Evolutionary conservation across 2,888 invertebrate genomes (phyloP), one percentile per base, ranked within the genome.

Genomic region (Nephrotoma guestfalica): DNA sequence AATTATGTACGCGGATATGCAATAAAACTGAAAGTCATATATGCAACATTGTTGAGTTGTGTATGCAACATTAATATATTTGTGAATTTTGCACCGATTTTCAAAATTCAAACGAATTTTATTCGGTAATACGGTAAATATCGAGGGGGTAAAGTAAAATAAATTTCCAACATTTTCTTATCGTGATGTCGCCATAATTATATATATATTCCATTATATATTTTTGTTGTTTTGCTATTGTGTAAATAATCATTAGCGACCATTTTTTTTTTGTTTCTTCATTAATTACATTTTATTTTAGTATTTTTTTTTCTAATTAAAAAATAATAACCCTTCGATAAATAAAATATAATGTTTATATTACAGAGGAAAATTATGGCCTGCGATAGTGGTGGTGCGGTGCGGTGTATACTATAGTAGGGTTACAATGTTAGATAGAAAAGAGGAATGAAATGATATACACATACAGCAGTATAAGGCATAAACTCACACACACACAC

Each of bases 231-330:
- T 84, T 84, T 84, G 41, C 15, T 84, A 42, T 84, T 84, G 84
- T 84, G 42, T 84, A 84, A 84, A 84, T 42, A 84, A 84, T 84
- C 84, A 84, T 84, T 84, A 84, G 84, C 84, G 84, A 84, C 84
- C 84, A 84, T 84, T 84, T 84, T 84, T 40, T 83, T 84, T 84
- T 84, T n/a, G 13, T 84, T 84, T 84, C 41, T 84, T 84, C 42
- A 84, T 84, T 84, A 84, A 84, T 84, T 84, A 84, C 42, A 84
- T 42, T 71, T 71, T 71, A 71, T 71, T 71, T 71, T 9, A 71
- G 41, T 84, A 41, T 84, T 41, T 84, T 83, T 84, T 84, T 84
- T 42, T n/a, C 41, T 84, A 84, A 84, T 84, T 84, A 84, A 84
- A 71, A 71, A 71, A 71, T 71, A 71, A 71, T 71, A 71, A 71